Evolutionary conservation across 2,888 invertebrate genomes (phyloP).

Genomic region (Cylloceria caligata): DNA sequence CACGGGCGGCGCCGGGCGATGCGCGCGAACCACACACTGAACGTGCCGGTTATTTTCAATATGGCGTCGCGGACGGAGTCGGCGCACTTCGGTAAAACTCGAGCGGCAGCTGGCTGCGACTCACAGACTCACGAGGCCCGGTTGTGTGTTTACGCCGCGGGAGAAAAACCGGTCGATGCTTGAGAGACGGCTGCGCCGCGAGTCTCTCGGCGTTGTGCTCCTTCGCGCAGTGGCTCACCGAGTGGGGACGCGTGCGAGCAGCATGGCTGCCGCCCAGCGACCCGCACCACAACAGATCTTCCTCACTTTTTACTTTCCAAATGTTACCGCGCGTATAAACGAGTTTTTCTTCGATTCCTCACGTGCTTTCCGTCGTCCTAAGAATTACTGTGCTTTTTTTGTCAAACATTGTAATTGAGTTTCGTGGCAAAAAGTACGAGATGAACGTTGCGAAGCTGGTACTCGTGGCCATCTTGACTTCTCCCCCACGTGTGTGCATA

Average conservation of each 20-base stretch:
- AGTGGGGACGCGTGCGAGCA: slow-evolving; percentile 58
- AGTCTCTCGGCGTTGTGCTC: background rate
- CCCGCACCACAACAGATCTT: slow-evolving; percentile 57
- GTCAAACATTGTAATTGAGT: slow-evolving; percentile 3
- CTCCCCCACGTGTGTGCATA: slow-evolving; percentile 58
- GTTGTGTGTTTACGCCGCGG: slow-evolving; percentile 7
- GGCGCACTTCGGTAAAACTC: slow-evolving; percentile 52
- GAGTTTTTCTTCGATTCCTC: slow-evolving; percentile 40
- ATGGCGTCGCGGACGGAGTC: slow-evolving; percentile 66
- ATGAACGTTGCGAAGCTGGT: slow-evolving; percentile 1
- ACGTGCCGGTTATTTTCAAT: slow-evolving; percentile 50
- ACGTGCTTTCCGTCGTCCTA: slow-evolving; percentile 16
- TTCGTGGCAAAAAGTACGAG: background rate
- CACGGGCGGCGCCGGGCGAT: slow-evolving; percentile 64
- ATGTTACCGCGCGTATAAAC: slow-evolving; percentile 35
- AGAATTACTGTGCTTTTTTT: slow-evolving; percentile 14
- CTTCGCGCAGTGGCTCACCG: slow-evolving; percentile 17
- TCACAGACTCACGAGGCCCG: background rate
- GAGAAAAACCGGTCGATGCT: slow-evolving; percentile 55
- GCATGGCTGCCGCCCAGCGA: slow-evolving; percentile 63
- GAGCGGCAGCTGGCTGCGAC: slow-evolving; percentile 43
- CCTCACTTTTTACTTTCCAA: slow-evolving; percentile 52
- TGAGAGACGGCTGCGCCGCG: slow-evolving; percentile 31
- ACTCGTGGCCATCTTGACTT: slow-evolving; percentile 62
- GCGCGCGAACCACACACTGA: slow-evolving; percentile 63